Evolutionary conservation across 2,888 invertebrate species (phyloP).

Genomic region (Hemicrepidius hirtus): DNA sequence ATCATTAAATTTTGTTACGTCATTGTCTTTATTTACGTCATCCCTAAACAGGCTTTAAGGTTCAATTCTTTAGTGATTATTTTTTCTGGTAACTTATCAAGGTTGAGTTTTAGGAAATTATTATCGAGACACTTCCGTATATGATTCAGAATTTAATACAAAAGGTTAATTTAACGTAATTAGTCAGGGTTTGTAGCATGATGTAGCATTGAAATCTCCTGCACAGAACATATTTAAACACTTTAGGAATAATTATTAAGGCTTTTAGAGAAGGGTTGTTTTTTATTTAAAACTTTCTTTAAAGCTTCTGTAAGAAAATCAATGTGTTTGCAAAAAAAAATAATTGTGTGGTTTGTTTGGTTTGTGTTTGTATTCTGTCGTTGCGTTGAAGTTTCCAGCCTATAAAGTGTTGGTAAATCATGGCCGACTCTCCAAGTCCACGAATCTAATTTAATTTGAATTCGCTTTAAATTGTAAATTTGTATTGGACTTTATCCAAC

Average conservation of each 20-base stretch:
- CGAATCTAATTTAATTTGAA: too few species aligned
- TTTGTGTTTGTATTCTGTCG: slow-evolving; percentile 7
- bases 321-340: too few species aligned
- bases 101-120: slow-evolving; percentile 6
- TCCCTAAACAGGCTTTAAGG: neutral
- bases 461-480: too few species aligned
- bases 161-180: neutral
- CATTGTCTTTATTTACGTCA: slow-evolving; percentile 17
- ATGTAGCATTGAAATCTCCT: slow-evolving; percentile 1
- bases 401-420: too few species aligned
- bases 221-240: too few species aligned
- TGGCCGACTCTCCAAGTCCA: too few species aligned
- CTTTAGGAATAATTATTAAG: too few species aligned
- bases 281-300: too few species aligned
- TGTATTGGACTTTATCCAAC: too few species aligned
- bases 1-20: slow-evolving; percentile 23
- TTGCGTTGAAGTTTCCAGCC: slow-evolving; percentile 4
- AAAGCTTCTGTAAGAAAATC: too few species aligned
- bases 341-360: neutral
- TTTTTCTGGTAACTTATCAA: slow-evolving; percentile 1
- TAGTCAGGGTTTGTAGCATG: neutral
- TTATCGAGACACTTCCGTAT: slow-evolving; percentile 1
- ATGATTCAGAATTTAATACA: neutral
- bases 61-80: neutral
- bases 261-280: too few species aligned